These are phyloP conservation scores for Phrynocephalus versicolor DNA, from an alignment of 2,113 vertebrate genomes.

Conservation along the genomic window DNA sequence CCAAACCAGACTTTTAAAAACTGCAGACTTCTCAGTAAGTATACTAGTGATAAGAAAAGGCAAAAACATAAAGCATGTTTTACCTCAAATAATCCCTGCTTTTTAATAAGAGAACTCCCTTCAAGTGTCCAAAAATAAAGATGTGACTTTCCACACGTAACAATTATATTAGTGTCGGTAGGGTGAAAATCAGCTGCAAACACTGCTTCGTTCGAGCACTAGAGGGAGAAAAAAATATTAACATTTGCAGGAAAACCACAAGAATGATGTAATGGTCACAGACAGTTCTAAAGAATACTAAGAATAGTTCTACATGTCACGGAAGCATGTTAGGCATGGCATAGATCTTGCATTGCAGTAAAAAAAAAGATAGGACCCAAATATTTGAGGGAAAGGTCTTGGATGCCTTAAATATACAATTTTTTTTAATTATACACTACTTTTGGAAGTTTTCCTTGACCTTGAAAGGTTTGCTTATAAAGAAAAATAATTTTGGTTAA, in stretches of 20 bases:
- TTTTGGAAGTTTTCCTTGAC: conserved; percentile 8
- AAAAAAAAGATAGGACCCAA: background rate
- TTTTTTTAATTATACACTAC: background rate
- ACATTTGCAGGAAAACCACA: conserved; percentile 26
- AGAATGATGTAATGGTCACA: background rate
- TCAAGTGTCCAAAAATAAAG: conserved; percentile 97
- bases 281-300: background rate
- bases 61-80: conserved; percentile 23
- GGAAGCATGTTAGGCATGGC: background rate
- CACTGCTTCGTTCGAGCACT: conserved; percentile 96
- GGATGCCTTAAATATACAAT: background rate
- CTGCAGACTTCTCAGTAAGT: background rate
- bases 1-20: background rate
- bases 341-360: background rate
- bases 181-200: conserved; percentile 97
- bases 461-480: background rate
- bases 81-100: conserved; percentile 98
- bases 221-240: conserved; percentile 50
- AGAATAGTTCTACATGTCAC: background rate
- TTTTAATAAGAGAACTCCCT: conserved; percentile 89
- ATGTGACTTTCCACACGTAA: conserved; percentile 97
- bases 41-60: background rate
- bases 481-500: background rate
- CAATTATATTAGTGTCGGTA: conserved; percentile 91
- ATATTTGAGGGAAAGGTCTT: background rate